Evolutionary conservation across 1,140 invertebrate genomes (phyloP).

Genomic region (Drosophila arizonae): DNA sequence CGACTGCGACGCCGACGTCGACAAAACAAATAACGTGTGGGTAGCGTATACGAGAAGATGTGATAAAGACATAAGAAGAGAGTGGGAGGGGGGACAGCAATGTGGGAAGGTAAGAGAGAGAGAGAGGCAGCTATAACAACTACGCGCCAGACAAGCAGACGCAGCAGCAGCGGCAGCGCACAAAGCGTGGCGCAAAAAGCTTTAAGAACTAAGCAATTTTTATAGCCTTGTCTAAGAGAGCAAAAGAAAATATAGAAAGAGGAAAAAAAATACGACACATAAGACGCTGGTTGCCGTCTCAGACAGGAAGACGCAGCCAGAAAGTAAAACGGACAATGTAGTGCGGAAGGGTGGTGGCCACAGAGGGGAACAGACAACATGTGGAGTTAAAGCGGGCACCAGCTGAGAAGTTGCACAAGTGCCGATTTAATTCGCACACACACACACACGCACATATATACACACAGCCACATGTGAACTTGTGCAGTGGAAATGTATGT

Average conservation of each 20-base stretch:
- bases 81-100: neutral
- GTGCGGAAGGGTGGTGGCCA: neutral
- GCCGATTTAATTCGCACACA: conserved; percentile 50
- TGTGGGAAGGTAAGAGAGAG: conserved; percentile 11
- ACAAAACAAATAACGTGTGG: conserved; percentile 74
- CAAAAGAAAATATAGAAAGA: conserved; percentile 46
- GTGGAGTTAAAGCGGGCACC: conserved; percentile 41
- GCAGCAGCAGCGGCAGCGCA: conserved; percentile 51
- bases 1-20: conserved; percentile 33
- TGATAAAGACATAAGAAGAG: conserved; percentile 38
- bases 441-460: neutral
- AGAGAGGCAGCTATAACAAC: conserved; percentile 40
- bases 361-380: conserved; percentile 49
- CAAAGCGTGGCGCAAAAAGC: conserved; percentile 46
- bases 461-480: neutral
- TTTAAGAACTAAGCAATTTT: conserved; percentile 53
- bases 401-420: conserved; percentile 69
- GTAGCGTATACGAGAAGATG: conserved; percentile 45
- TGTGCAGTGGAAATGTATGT: conserved; percentile 42
- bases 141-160: conserved; percentile 58
- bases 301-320: conserved; percentile 48
- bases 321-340: conserved; percentile 12
- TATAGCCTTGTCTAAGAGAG: conserved; percentile 50
- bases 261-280: conserved; percentile 29
- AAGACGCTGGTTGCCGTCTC: conserved; percentile 31